Conservation (phyloP, 2,113 vertebrate genomes). For the Peromyscus californicus region DNA sequence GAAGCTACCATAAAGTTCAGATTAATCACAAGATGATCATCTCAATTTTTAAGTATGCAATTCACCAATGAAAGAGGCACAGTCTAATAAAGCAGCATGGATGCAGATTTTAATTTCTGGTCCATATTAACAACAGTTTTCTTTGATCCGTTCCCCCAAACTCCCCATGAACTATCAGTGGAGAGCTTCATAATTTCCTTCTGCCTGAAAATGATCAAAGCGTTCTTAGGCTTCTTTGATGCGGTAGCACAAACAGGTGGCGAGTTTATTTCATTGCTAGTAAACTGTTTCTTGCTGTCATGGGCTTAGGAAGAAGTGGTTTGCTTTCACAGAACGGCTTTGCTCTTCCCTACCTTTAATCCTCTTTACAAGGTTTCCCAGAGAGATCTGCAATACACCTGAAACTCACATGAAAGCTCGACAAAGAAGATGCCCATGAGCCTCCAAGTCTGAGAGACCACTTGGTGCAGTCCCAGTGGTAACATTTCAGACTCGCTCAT, state of each 20-base stretch:
- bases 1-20: slow-evolving; percentile 48
- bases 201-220: slow-evolving; percentile 75
- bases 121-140: slow-evolving; percentile 61
- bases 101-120: slow-evolving; percentile 66
- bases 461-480: rapidly evolving
- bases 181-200: slow-evolving; percentile 65
- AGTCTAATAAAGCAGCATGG: slow-evolving; percentile 6
- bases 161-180: slow-evolving; percentile 65
- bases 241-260: slow-evolving; percentile 62
- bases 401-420: not conserved
- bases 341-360: slow-evolving; percentile 46
- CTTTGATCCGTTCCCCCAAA: slow-evolving; percentile 68
- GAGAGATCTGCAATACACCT: not conserved
- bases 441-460: not conserved
- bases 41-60: slow-evolving; percentile 62
- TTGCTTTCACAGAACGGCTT: slow-evolving; percentile 62
- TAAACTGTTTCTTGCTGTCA: slow-evolving; percentile 69
- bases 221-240: slow-evolving; percentile 64
- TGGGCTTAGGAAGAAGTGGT: slow-evolving; percentile 53
- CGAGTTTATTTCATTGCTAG: slow-evolving; percentile 64
- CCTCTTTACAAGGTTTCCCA: slow-evolving; percentile 52
- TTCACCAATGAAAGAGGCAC: slow-evolving; percentile 2
- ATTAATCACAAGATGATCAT: slow-evolving; percentile 47
- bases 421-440: not conserved
- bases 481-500: not conserved